phyloP scores from a whole-genome alignment of 1,140 invertebrate genomes.

The Drosophila sp. region DNA sequence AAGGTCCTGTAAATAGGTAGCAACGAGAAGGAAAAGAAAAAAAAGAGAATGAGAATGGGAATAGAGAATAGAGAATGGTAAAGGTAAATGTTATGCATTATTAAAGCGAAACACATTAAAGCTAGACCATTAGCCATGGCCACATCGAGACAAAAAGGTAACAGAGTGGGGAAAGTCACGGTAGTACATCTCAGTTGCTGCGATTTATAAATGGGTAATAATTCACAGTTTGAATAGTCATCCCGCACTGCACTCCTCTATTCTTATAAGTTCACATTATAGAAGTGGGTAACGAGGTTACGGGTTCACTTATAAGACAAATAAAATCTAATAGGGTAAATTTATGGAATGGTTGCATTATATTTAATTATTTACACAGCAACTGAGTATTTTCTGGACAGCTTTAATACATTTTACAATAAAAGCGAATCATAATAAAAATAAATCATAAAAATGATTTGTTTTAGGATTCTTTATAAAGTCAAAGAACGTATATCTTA shows the following conservation, averaged over 20 bases:
- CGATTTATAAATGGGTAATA: constrained; percentile 41
- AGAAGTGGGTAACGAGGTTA: not conserved
- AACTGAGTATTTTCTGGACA: too few relatives aligned
- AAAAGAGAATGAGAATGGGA: constrained; percentile 25
- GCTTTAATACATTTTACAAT: too few relatives aligned
- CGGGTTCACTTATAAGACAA: constrained; percentile 1
- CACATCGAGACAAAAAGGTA: not conserved
- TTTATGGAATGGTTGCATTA: not conserved
- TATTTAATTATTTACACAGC: not conserved
- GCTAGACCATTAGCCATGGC: constrained; percentile 68
- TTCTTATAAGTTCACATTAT: constrained; percentile 6
- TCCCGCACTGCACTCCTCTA: constrained; percentile 3
- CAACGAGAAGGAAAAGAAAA: constrained; percentile 26
- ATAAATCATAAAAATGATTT: too few relatives aligned
- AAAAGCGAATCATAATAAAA: too few relatives aligned
- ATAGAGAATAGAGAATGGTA: constrained; percentile 38
- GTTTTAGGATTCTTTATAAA: too few relatives aligned
- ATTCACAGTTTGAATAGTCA: constrained; percentile 45
- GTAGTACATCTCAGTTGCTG: not conserved
- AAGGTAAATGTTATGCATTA: constrained; percentile 81
- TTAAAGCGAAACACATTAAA: constrained; percentile 80
- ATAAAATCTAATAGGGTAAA: not conserved
- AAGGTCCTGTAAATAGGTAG: constrained; percentile 86
- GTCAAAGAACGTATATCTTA: too few relatives aligned
- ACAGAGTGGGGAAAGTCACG: not conserved